Conservation (phyloP, 2,797 vertebrate genomes). For the Notolepis coatsorum region DNA sequence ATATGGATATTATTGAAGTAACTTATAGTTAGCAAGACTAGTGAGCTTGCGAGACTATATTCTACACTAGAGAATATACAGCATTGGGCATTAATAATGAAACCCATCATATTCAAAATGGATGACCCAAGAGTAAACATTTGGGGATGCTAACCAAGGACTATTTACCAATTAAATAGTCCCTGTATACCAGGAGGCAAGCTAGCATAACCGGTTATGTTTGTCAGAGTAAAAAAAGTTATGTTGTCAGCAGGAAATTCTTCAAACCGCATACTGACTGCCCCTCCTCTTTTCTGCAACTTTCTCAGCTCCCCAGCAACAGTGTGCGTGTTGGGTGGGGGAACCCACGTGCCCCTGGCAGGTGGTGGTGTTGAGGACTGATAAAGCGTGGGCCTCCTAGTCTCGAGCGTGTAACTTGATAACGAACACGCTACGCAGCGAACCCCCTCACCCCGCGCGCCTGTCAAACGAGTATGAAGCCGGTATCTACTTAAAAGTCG, state of each 20-base stretch:
- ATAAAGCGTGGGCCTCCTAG: constrained; percentile 71
- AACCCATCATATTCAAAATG: too few relatives aligned
- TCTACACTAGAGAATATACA: too few relatives aligned
- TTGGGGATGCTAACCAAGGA: constrained; percentile 33
- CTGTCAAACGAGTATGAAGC: constrained; percentile 17
- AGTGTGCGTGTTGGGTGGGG: constrained; percentile 21
- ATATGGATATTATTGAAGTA: too few relatives aligned
- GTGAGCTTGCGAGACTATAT: too few relatives aligned
- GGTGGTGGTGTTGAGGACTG: constrained; percentile 70
- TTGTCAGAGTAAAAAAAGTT: constrained; percentile 7
- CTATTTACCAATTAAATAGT: too few relatives aligned
- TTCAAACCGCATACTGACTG: constrained; percentile 26
- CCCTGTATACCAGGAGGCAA: constrained; percentile 40
- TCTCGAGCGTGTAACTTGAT: constrained; percentile 28
- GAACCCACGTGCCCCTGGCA: constrained; percentile 57
- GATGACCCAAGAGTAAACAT: constrained; percentile 57
- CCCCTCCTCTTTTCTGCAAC: background rate
- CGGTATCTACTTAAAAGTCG: constrained; percentile 5
- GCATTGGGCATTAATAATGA: too few relatives aligned
- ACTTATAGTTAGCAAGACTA: too few relatives aligned
- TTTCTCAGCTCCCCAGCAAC: constrained; percentile 25
- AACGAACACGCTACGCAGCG: constrained; percentile 1
- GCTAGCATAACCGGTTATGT: constrained; percentile 5
- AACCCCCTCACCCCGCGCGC: constrained; percentile 30
- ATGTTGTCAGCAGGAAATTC: constrained; percentile 17